A percentile compares a stretch with the other conserved stretches of the same genome.
Evolutionary conservation across 2,888 invertebrate genomes (phyloP).

Genomic region (Capitulum mitella): DNA sequence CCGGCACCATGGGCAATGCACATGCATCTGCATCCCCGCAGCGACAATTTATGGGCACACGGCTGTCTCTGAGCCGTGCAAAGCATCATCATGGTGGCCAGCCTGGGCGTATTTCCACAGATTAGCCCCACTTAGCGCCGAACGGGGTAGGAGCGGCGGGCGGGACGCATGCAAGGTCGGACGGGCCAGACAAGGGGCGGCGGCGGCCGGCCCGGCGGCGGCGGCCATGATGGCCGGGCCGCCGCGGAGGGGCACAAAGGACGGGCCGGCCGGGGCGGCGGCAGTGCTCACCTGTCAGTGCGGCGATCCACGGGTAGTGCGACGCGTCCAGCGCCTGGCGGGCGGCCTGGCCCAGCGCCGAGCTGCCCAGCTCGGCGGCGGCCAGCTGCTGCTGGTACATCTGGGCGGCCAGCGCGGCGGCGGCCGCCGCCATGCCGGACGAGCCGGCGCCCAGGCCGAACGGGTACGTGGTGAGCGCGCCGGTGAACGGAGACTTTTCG

Average conservation of each 20-base stretch:
- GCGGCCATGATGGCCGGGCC: not conserved
- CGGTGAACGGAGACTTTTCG: conserved; percentile 2
- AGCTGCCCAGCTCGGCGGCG: conserved; percentile 7
- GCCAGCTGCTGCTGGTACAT: conserved; percentile 25
- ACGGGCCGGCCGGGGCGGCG: not conserved
- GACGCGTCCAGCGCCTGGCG: not conserved
- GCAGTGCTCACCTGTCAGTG: conserved; percentile 9
- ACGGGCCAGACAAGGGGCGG: too few relatives aligned
- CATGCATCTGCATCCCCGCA: not conserved
- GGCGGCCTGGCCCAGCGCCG: conserved; percentile 2
- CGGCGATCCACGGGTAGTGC: conserved; percentile 15
- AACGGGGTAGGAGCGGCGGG: not conserved
- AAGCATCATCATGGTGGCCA: not conserved
- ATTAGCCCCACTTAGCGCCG: not conserved
- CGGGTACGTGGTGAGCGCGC: conserved; percentile 5
- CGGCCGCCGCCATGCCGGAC: conserved; percentile 18
- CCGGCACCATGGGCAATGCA: not conserved
- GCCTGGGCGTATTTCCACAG: not conserved
- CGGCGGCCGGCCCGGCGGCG: not conserved
- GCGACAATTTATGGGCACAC: not conserved
- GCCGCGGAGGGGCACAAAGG: not conserved
- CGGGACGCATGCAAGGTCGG: not conserved
- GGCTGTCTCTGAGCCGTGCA: not conserved
- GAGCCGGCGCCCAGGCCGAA: conserved; percentile 7
- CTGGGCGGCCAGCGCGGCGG: conserved; percentile 21